Base-by-base conservation (phyloP, 2,888 invertebrate species). In the Dastarcus helophoroides region DNA sequence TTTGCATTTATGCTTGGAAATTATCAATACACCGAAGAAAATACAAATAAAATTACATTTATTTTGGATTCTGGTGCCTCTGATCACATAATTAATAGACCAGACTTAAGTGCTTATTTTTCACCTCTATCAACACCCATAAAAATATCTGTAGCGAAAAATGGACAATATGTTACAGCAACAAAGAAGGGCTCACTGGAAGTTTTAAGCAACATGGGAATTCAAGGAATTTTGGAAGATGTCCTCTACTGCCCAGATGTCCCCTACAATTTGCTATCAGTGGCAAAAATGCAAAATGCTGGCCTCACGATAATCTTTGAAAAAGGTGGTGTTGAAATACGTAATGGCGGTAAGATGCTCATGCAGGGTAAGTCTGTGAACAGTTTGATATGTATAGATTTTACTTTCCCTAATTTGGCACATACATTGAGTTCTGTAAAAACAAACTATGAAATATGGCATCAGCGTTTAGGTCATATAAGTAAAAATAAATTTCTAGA, bases 221-320 rank as follows among this genome's bases (percentile, higher is more conserved):
- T 40, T 3, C 9, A 23, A 19, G 44, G 41, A 19, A 19, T 26
- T 10, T 31, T 47, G 6, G 35, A 44, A 13, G 34, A 45, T 25
- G 44, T 50, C 4, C 43, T 57, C 3, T 58, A 41, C 35, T 49
- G 49, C 31, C 32, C 44, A 7, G 52, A 57, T 15, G 42, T 47
- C 3, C 50, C 51, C 19, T 42, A 52, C 35, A 53, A 54, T 32
- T 33, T 51, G 14, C 35, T 49, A 3, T 53, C 52, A 1, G 51
- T 53, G 21, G 30, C 33, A 31, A 32, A 28, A 13, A 35, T 41
- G 14, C 39, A 41, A 24, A 30, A 32, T 14, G 29, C 36, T 30
- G 40, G 36, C 22, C 28, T 38, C 23, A 21, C 31, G 6, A 30
- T 40, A 11, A 10, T 32, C 9, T 40, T 40, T 26, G 31, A 23